Evolutionary conservation across 1,140 invertebrate genomes (phyloP), one percentile per base, ranked within the genome.

Genomic region (Diabrotica virgifera): DNA sequence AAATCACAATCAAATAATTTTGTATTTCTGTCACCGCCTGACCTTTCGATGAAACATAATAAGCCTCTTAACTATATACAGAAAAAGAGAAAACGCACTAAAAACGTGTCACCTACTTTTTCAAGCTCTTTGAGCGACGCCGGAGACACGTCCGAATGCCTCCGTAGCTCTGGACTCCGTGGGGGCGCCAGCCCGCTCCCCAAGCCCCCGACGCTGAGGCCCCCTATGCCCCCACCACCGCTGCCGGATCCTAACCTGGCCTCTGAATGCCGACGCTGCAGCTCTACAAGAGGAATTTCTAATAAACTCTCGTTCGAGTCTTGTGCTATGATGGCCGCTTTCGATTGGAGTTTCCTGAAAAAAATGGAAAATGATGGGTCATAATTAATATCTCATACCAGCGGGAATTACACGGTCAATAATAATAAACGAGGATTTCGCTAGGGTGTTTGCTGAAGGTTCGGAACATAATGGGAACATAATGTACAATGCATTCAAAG

Each of bases 101-200:
- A 46, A 46, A 46, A 46, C 40, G 40, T 46, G 36, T n/a, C 38
- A 54, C 60, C 38, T 40, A 92, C 90, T 84, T 92, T 90, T 81
- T 93, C 91, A 2, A 93, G 80, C 79, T 93, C 90, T 74, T 92
- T 93, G 5, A 93, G 80, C 46, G 90, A 92, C 0, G 90, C 90
- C 0, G 90, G 90, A 12, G 91, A 93, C 0, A 93, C 90, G 67
- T 93, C 91, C 0, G 90, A 92, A 73, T 93, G 91, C 46, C 91
- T 80, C 0, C 91, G 79, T 0, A 91, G 78, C 71, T 93, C 91
- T 0, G 90, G 89, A 65, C 89, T 91, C 36, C 90, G 81, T 0
- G 91, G 91, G 10, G 90, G 90, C 8, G 89, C 90, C 11, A 92
- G 78, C 14, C 83, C 85, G 12, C 80, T 79, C 37, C 84, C 83